Evolutionary conservation across 2,797 vertebrate genomes (phyloP).

Genomic region (Paratrypauchen microcephalus): DNA sequence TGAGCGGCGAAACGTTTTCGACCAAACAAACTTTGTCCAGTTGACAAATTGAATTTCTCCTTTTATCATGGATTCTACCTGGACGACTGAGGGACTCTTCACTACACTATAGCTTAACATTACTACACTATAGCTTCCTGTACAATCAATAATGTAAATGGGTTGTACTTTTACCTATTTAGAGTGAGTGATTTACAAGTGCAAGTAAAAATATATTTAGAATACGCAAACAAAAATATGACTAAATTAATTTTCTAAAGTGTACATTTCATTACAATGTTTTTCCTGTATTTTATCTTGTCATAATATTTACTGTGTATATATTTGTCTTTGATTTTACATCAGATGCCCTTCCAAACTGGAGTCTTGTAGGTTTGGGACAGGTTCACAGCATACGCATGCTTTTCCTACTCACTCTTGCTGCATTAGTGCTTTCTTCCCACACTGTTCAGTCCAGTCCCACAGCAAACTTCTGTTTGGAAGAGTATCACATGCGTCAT

Average conservation of each 20-base stretch:
- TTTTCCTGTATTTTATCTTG: too few relatives aligned
- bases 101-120: too few relatives aligned
- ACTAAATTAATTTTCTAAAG: too few relatives aligned
- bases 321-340: background rate
- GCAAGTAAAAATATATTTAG: too few relatives aligned
- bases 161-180: background rate
- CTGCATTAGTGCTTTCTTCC: background rate
- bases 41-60: too few relatives aligned
- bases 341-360: background rate
- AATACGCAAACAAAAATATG: too few relatives aligned
- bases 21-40: too few relatives aligned
- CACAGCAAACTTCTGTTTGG: constrained; percentile 7
- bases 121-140: background rate
- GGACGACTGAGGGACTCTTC: too few relatives aligned
- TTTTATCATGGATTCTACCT: too few relatives aligned
- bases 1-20: too few relatives aligned
- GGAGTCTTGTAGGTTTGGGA: background rate
- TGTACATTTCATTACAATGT: too few relatives aligned
- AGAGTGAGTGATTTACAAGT: background rate
- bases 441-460: background rate
- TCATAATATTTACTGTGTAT: background rate
- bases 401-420: background rate
- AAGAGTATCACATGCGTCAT: constrained; percentile 12
- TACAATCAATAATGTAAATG: background rate
- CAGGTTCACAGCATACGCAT: background rate